These are phyloP conservation scores for Brachypteracias leptosomus DNA, from an alignment of 2,113 vertebrate species.

Conservation along the genomic window DNA sequence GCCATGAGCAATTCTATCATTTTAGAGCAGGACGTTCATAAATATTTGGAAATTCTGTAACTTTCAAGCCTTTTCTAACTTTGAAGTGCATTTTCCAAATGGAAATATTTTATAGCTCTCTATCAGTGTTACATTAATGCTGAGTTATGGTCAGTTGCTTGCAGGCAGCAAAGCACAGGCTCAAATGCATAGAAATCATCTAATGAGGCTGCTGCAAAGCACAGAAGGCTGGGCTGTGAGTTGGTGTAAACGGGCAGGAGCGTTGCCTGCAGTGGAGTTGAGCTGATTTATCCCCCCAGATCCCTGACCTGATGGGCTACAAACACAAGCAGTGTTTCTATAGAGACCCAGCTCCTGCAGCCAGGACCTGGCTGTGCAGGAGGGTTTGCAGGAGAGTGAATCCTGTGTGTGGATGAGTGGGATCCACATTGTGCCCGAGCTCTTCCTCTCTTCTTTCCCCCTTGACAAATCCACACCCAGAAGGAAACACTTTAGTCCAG, in stretches of 20 bases:
- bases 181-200: background rate
- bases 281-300: background rate
- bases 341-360: background rate
- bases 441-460: background rate
- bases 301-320: background rate
- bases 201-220: background rate
- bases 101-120: background rate
- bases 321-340: background rate
- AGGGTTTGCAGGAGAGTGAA: background rate
- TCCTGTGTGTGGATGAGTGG: no score
- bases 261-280: background rate
- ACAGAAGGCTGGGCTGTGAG: background rate
- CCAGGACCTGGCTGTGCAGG: accelerated
- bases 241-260: background rate
- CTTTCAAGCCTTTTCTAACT: background rate
- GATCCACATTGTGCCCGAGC: background rate
- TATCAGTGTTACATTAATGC: background rate
- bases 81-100: background rate
- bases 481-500: background rate
- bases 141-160: background rate
- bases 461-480: background rate
- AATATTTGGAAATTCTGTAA: background rate
- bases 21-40: background rate
- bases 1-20: background rate
- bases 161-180: background rate